Evolutionary conservation across 2,797 vertebrate species (phyloP).

Genomic region (Galago senegalensis): DNA sequence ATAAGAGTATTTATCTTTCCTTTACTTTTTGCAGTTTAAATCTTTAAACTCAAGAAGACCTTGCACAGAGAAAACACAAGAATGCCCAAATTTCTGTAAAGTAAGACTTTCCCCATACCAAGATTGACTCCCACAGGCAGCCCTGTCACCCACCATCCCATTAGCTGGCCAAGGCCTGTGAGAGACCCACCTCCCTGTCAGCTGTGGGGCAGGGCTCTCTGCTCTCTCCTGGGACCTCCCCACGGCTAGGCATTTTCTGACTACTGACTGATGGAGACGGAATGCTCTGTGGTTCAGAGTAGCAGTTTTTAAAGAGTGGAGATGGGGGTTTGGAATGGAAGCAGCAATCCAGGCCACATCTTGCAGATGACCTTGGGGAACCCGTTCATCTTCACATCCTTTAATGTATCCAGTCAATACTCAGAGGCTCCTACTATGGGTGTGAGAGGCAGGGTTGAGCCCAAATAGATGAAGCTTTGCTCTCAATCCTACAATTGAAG

Average conservation of each 20-base stretch:
- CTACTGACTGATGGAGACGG: neutral
- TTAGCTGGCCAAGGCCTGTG: neutral
- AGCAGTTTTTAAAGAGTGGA: neutral
- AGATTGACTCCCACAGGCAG: neutral
- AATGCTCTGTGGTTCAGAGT: neutral
- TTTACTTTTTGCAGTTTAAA: conserved; percentile 1
- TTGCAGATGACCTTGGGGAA: neutral
- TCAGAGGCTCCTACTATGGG: neutral
- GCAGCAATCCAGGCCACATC: neutral
- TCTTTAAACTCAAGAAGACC: neutral
- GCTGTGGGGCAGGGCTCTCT: neutral
- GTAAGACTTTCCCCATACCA: neutral
- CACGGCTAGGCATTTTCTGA: neutral
- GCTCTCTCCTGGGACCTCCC: neutral
- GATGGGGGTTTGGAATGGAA: neutral
- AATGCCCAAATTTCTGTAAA: neutral
- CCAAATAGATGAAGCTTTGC: neutral
- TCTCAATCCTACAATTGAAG: neutral
- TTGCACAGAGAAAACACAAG: conserved; percentile 20
- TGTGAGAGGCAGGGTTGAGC: neutral
- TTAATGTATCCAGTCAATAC: neutral
- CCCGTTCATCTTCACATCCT: neutral
- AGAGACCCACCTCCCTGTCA: neutral
- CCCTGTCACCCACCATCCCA: neutral
- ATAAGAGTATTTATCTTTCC: neutral